phyloP scores from a whole-genome alignment of 2,888 invertebrate species.

The Leptinotarsa juncta region DNA sequence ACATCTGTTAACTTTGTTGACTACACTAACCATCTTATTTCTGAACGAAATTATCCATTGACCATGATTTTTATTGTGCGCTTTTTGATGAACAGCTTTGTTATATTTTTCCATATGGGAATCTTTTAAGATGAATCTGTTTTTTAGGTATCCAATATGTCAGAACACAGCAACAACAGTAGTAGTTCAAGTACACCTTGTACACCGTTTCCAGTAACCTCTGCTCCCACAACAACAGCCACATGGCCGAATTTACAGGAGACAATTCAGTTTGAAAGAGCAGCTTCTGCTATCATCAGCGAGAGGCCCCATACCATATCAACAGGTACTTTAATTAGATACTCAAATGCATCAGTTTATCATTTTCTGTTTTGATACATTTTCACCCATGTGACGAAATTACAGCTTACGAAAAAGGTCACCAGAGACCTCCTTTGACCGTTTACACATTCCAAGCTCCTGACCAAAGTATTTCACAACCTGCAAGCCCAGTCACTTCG shows the following conservation, averaged over 20 bases:
- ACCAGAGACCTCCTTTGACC: slow-evolving; percentile 85
- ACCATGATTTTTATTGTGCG: no score
- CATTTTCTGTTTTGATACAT: no score
- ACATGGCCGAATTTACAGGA: slow-evolving; percentile 86
- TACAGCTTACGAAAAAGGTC: slow-evolving; percentile 86
- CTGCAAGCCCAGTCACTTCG: slow-evolving; percentile 66
- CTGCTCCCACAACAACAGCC: slow-evolving; percentile 69
- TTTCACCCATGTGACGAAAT: not conserved
- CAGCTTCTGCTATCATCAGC: slow-evolving; percentile 79
- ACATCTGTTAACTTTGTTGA: not conserved
- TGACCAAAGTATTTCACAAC: slow-evolving; percentile 71
- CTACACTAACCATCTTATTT: no score
- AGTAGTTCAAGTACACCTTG: slow-evolving; percentile 69
- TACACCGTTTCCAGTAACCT: slow-evolving; percentile 62
- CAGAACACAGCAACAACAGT: slow-evolving; percentile 68
- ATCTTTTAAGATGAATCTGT: not conserved
- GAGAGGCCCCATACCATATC: slow-evolving; percentile 95
- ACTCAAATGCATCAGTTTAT: no score
- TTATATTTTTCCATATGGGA: no score
- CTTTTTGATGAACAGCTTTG: no score
- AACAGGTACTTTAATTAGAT: slow-evolving; percentile 69
- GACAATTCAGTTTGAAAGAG: slow-evolving; percentile 79
- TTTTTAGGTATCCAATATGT: slow-evolving; percentile 70
- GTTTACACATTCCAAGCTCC: slow-evolving; percentile 90
- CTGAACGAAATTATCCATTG: no score